phyloP scores from a whole-genome alignment of 2,888 invertebrate species.

The Prenolepis imparis region DNA sequence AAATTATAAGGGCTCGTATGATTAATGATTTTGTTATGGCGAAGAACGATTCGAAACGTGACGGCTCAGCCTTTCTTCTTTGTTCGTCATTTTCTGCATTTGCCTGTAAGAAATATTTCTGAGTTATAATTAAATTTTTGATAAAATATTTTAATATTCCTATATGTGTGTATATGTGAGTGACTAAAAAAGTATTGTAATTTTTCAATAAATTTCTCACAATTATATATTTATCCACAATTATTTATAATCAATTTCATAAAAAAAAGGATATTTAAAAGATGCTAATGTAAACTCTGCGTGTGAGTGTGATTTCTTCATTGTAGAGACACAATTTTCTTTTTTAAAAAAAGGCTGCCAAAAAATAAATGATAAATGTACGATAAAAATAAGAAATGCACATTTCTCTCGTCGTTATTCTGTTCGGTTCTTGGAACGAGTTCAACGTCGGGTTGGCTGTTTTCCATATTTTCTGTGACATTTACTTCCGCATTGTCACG shows the following conservation, averaged over 20 bases:
- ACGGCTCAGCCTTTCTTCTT: slow-evolving; percentile 76
- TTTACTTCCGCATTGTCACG: slow-evolving; percentile 65
- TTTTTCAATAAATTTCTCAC: background rate
- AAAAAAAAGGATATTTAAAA: slow-evolving; percentile 11
- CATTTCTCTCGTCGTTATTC: slow-evolving; percentile 77
- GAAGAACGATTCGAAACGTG: slow-evolving; percentile 90
- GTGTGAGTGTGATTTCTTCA: background rate
- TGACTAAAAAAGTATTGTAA: background rate
- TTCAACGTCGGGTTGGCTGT: slow-evolving; percentile 77
- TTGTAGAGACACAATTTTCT: background rate
- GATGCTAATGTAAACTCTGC: background rate
- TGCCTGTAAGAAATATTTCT: slow-evolving; percentile 71
- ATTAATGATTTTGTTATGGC: slow-evolving; percentile 95
- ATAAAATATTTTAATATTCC: background rate
- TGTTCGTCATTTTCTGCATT: slow-evolving; percentile 78
- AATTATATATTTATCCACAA: background rate
- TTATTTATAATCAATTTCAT: background rate
- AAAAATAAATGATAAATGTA: slow-evolving; percentile 23
- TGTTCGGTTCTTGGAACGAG: slow-evolving; percentile 71
- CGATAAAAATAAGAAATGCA: slow-evolving; percentile 65
- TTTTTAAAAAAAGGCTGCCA: background rate
- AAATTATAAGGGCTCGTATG: slow-evolving; percentile 95
- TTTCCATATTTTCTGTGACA: slow-evolving; percentile 75
- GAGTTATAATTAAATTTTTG: background rate
- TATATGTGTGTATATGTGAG: background rate